phyloP scores from a whole-genome alignment of 2,113 vertebrate genomes.

The Hemiscyllium ocellatum region DNA sequence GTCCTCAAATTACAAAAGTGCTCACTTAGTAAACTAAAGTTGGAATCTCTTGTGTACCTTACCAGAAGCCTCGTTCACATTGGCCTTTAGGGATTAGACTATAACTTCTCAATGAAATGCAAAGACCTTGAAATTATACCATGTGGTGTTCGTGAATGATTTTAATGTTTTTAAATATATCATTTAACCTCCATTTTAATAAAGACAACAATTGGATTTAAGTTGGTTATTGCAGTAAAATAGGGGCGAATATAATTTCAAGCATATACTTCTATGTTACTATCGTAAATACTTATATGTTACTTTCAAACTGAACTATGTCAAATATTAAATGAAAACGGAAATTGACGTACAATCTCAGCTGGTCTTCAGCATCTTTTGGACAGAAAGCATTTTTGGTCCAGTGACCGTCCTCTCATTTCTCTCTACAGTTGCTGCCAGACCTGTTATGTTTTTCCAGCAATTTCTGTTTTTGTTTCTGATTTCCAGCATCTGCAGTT shows the following conservation, averaged over 20 bases:
- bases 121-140: background rate
- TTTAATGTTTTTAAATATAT: background rate
- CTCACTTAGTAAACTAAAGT: background rate
- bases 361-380: too few species aligned
- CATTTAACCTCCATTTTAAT: background rate
- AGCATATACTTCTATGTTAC: background rate
- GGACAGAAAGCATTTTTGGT: too few species aligned
- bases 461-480: too few species aligned
- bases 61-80: background rate
- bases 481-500: too few species aligned
- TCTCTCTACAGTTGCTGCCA: too few species aligned
- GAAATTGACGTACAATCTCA: too few species aligned
- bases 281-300: background rate
- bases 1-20: constrained; percentile 17
- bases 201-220: background rate
- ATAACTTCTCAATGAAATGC: background rate
- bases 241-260: background rate
- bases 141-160: background rate
- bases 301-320: background rate
- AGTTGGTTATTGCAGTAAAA: background rate
- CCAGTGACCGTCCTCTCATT: too few species aligned
- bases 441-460: too few species aligned
- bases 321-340: background rate
- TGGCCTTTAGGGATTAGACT: background rate
- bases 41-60: background rate